A percentile compares a stretch with the other conserved stretches of the same genome.
phyloP scores from a whole-genome alignment of 2,888 invertebrate genomes.

The Ernsta delagoae region DNA sequence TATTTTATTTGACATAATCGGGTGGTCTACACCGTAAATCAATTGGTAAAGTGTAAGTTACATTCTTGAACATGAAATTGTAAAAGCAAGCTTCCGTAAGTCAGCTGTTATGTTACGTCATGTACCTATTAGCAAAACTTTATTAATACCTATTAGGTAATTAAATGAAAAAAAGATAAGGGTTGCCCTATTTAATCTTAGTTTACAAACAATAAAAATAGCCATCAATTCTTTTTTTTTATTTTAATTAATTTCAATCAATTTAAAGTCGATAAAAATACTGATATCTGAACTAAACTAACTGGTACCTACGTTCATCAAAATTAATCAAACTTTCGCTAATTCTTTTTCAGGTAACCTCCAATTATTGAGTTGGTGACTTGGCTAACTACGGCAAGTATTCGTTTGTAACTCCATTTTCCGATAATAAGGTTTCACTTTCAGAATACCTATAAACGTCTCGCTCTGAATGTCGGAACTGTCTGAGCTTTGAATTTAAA shows the following conservation, averaged over 20 bases:
- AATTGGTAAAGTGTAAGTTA: background rate
- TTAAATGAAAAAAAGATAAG: too few relatives aligned
- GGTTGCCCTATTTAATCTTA: too few relatives aligned
- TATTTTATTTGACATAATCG: constrained; percentile 24
- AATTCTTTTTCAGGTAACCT: constrained; percentile 25
- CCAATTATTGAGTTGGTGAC: constrained; percentile 19
- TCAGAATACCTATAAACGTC: too few relatives aligned
- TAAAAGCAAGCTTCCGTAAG: background rate
- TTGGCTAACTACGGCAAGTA: constrained; percentile 4
- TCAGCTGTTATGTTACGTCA: too few relatives aligned
- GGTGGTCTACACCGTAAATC: constrained; percentile 5
- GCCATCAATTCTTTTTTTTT: too few relatives aligned
- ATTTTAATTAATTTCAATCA: too few relatives aligned
- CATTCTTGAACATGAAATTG: background rate
- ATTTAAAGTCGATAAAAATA: background rate
- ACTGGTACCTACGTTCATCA: constrained; percentile 6
- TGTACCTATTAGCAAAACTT: too few relatives aligned
- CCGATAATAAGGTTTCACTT: background rate
- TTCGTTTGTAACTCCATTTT: constrained; percentile 2
- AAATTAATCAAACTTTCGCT: constrained; percentile 21
- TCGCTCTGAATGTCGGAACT: too few relatives aligned
- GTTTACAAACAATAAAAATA: too few relatives aligned
- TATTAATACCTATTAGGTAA: too few relatives aligned
- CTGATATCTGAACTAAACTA: background rate
- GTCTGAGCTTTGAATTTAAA: too few relatives aligned